Percentiles rank a stretch among this genome's conserved stretches.
Evolutionary conservation across 2,797 vertebrate genomes (phyloP).

Genomic region (Pseudomugil tenellus): DNA sequence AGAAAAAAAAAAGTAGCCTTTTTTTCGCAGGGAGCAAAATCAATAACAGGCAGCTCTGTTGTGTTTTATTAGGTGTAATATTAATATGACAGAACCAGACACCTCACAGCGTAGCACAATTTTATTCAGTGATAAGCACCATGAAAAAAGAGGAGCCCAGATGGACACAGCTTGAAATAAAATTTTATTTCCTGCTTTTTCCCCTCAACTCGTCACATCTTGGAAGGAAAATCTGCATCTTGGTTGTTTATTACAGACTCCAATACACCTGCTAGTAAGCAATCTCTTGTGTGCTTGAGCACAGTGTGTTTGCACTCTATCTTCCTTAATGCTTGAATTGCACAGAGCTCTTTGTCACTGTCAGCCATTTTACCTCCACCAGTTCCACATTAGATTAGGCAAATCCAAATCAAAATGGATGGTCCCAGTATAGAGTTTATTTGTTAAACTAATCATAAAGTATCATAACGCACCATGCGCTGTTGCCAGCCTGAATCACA

Average conservation of each 20-base stretch:
- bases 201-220: conserved; percentile 43
- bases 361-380: conserved; percentile 78
- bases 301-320: conserved; percentile 50
- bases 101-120: conserved; percentile 33
- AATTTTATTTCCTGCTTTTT: conserved; percentile 51
- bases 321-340: conserved; percentile 63
- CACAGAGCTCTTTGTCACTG: conserved; percentile 75
- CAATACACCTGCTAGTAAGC: conserved; percentile 65
- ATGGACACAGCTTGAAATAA: conserved; percentile 69
- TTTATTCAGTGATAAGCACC: conserved; percentile 36
- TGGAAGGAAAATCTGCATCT: conserved; percentile 58
- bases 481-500: conserved; percentile 56
- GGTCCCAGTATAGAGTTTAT: conserved; percentile 63
- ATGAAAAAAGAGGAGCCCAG: conserved; percentile 52
- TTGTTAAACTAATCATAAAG: conserved; percentile 71
- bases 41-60: conserved; percentile 48
- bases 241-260: conserved; percentile 61
- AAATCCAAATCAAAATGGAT: conserved; percentile 81
- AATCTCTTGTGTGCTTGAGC: conserved; percentile 53
- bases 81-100: conserved; percentile 41
- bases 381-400: conserved; percentile 78
- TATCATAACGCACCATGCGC: conserved; percentile 59
- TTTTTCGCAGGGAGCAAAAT: conserved; percentile 40
- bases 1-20: conserved; percentile 10
- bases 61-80: conserved; percentile 55